phyloP scores from a whole-genome alignment of 2,888 invertebrate genomes.

The Limnephilus marmoratus region DNA sequence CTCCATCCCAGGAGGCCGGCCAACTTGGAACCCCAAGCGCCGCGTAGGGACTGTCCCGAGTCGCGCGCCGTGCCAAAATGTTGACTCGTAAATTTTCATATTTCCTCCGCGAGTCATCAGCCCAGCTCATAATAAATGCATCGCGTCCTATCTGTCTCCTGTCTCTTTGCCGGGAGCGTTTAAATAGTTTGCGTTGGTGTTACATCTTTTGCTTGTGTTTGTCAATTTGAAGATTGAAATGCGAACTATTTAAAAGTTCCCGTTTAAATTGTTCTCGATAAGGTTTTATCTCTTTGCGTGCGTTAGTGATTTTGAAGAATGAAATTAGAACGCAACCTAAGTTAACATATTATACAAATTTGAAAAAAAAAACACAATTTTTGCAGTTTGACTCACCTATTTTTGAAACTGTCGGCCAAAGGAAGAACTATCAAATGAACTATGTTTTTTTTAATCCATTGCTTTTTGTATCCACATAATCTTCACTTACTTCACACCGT shows the following conservation, averaged over 20 bases:
- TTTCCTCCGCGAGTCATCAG: conserved; percentile 50
- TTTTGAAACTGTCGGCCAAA: no score
- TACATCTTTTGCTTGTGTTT: neutral
- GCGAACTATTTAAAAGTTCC: no score
- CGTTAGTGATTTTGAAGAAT: no score
- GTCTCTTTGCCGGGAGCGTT: conserved; percentile 5
- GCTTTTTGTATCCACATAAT: no score
- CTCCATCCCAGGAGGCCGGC: neutral
- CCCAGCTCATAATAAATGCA: conserved; percentile 62
- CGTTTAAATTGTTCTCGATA: neutral
- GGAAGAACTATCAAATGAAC: no score
- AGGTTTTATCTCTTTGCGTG: no score
- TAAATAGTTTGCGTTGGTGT: neutral
- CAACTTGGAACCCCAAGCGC: conserved; percentile 14
- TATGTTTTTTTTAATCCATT: no score
- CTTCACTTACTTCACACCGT: no score
- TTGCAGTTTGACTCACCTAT: no score
- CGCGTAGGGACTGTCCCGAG: conserved; percentile 27
- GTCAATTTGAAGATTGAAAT: no score
- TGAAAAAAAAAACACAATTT: no score
- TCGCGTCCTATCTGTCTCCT: conserved; percentile 45
- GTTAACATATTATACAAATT: no score
- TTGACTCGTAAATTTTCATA: conserved; percentile 61
- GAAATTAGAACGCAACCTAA: neutral
- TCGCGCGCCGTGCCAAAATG: conserved; percentile 38